Conservation (phyloP, 2,113 vertebrate species). For the Deroptyus accipitrinus region DNA sequence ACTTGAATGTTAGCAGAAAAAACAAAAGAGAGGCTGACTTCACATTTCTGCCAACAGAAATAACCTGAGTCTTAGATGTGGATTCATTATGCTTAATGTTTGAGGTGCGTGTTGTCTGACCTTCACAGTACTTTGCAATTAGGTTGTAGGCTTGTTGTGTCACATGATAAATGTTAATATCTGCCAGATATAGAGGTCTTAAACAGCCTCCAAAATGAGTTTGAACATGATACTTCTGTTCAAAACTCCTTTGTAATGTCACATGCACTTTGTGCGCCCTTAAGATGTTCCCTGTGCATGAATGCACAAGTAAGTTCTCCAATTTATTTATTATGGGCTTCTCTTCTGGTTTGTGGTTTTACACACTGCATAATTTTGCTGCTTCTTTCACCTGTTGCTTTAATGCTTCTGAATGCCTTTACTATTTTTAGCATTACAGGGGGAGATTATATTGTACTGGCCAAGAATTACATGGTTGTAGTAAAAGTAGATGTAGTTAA, state of each 20-base stretch:
- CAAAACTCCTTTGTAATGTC: not conserved
- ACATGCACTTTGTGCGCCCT: not conserved
- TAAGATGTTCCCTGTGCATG: not conserved
- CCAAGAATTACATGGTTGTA: not conserved
- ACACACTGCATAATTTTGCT: not conserved
- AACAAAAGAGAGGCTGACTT: not conserved
- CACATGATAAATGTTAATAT: not conserved
- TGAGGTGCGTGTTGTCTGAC: not conserved
- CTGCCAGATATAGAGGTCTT: not conserved
- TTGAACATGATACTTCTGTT: not conserved
- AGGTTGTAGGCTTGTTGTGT: not conserved
- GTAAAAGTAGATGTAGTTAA: not conserved
- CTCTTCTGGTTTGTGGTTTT: constrained; percentile 1
- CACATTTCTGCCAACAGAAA: not conserved
- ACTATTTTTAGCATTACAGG: not conserved
- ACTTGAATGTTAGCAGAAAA: not conserved
- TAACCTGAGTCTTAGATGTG: not conserved
- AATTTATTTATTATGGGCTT: not conserved
- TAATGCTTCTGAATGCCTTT: not conserved
- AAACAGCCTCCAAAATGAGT: not conserved
- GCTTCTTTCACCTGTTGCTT: not conserved
- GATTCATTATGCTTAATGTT: not conserved
- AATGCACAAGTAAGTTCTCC: not conserved
- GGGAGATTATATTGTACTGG: not conserved
- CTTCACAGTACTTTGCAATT: not conserved